Conservation (phyloP, 1,140 invertebrate species). For the Panonychus citri region DNA sequence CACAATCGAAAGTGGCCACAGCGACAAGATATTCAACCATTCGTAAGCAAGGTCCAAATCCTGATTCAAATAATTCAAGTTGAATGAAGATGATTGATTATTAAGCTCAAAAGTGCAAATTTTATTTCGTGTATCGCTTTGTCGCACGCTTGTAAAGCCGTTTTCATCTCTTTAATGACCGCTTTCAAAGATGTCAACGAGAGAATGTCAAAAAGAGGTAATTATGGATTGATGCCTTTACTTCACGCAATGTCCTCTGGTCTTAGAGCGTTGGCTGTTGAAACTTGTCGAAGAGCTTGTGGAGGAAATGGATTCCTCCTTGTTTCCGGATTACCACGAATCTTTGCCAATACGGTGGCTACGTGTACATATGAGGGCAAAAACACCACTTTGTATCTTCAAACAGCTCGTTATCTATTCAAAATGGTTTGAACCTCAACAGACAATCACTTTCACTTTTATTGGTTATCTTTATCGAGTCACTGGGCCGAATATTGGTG, state of each 20-base stretch:
- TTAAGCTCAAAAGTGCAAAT: constrained; percentile 70
- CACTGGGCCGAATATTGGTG: neutral
- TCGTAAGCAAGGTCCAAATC: constrained; percentile 35
- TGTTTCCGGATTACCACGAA: constrained; percentile 53
- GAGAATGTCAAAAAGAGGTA: constrained; percentile 43
- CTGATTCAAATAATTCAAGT: constrained; percentile 26
- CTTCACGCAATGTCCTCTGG: constrained; percentile 70
- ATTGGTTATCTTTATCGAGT: neutral
- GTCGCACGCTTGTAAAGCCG: constrained; percentile 46
- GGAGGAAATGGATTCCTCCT: constrained; percentile 82
- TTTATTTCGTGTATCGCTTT: constrained; percentile 58
- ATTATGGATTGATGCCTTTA: constrained; percentile 23
- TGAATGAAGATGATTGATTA: constrained; percentile 80
- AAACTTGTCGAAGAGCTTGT: constrained; percentile 56
- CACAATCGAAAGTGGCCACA: constrained; percentile 19
- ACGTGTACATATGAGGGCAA: constrained; percentile 84
- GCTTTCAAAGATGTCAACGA: constrained; percentile 55
- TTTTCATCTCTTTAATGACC: constrained; percentile 47
- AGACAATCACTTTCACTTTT: neutral
- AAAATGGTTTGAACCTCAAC: neutral
- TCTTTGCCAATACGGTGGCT: constrained; percentile 54
- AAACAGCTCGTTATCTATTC: constrained; percentile 44
- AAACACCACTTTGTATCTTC: constrained; percentile 69
- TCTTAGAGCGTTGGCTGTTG: constrained; percentile 43
- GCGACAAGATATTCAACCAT: constrained; percentile 59